Evolutionary conservation across 2,797 vertebrate genomes (phyloP).

Genomic region (Lophius americanus): DNA sequence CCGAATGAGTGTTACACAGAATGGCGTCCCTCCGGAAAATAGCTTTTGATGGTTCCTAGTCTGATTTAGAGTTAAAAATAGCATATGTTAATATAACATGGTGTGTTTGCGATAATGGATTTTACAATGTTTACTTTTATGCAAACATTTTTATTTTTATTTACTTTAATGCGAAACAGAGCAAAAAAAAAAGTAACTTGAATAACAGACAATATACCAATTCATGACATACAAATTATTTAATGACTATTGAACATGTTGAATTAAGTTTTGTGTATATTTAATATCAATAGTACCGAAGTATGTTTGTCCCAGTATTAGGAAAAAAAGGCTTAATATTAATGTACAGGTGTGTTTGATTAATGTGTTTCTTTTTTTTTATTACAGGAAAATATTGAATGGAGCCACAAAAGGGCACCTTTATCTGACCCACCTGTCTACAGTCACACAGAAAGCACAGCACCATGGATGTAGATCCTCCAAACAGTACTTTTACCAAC

Average conservation of each 20-base stretch:
- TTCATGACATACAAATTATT: too few relatives aligned
- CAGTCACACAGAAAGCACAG: conserved; percentile 20
- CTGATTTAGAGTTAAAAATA: neutral
- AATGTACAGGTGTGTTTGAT: conserved; percentile 17
- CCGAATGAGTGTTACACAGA: conserved; percentile 61
- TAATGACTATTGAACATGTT: neutral
- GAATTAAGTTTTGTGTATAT: neutral
- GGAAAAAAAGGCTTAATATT: neutral
- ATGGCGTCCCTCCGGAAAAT: conserved; percentile 40
- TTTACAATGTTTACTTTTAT: too few relatives aligned
- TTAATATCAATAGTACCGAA: neutral
- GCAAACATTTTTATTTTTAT: too few relatives aligned
- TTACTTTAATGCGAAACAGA: neutral
- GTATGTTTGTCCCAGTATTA: neutral
- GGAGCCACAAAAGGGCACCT: conserved; percentile 42
- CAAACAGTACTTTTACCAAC: conserved; percentile 84
- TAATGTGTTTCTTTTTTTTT: conserved; percentile 34
- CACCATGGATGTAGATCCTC: conserved; percentile 83
- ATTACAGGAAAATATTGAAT: conserved; percentile 65
- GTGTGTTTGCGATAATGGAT: too few relatives aligned
- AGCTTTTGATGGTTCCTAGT: conserved; percentile 33
- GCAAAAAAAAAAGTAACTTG: too few relatives aligned
- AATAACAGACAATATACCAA: too few relatives aligned
- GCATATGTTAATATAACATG: neutral
- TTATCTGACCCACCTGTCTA: conserved; percentile 28